Base-by-base conservation (phyloP, 2,888 invertebrate genomes). In the Epinotia ramella region DNA sequence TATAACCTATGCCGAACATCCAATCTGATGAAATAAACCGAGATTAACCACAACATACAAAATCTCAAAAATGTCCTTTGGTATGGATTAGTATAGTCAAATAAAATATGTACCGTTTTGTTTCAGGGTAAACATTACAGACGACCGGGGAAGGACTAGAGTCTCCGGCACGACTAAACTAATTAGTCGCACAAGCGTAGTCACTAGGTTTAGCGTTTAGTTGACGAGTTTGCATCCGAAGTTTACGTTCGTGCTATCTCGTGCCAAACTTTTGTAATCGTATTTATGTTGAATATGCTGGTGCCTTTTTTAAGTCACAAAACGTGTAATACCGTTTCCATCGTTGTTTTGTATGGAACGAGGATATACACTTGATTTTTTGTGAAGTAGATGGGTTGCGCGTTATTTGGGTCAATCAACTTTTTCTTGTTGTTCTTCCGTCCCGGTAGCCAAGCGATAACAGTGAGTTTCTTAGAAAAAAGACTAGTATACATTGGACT, bases 181-280 rank as follows among this genome's bases (percentile, higher is more conserved):
- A 71, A 59, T 83, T 84, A 86, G 85, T 88, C 84, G 86, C 86
- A 89, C 83, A 83, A 81, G 84, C 82, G 84, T 92, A 93, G 92
- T 92, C 91, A 91, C 89, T 91, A 92, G 90, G 86, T 89, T 90
- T 91, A 93, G 89, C 83, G 73, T 82, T 84, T 85, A 81, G 79
- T 85, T 88, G 83, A 78, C 81, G 82, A 80, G 80, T 78, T 82
- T 80, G 80, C 68, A 73, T 76, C 77, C 78, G 80, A 83, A 71
- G 77, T 75, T 76, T 77, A 80, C 84, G 85, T 85, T 83, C 78
- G 84, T 86, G 88, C 85, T 84, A 82, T 81, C 80, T 86, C 80
- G 88, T 88, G 89, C 88, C 89, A 88, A 87, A 81, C 76, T 80
- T 78, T 79, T 81, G 79, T 81, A 81, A 77, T 81, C 74, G 78